Conservation (phyloP, 2,797 vertebrate genomes). For the Oophaga sylvatica region DNA sequence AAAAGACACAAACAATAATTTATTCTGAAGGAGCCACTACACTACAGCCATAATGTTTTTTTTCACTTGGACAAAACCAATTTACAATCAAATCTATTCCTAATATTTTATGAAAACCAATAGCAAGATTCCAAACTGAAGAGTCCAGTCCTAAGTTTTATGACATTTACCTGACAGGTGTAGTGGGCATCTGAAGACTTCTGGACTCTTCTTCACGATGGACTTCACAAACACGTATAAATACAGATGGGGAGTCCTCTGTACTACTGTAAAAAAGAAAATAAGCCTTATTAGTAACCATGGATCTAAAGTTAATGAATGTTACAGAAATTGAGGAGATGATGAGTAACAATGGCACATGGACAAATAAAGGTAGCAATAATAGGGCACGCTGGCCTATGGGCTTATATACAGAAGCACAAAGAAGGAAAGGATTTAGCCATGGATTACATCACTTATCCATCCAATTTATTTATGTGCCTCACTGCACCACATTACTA, state of each 20-base stretch:
- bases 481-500: background rate
- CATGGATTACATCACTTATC: background rate
- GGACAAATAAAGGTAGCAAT: background rate
- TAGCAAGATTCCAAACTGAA: background rate
- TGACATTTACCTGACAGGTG: conserved; percentile 76
- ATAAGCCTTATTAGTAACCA: background rate
- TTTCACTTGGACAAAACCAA: too few species aligned
- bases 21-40: too few species aligned
- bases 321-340: background rate
- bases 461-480: background rate
- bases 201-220: conserved; percentile 76
- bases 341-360: background rate
- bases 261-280: background rate
- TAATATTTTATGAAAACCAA: background rate
- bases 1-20: too few species aligned
- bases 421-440: background rate
- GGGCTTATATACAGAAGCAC: background rate
- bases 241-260: conserved; percentile 77
- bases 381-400: background rate
- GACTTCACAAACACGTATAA: conserved; percentile 85
- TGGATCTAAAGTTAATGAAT: background rate
- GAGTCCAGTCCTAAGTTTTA: background rate
- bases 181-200: conserved; percentile 67
- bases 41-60: too few species aligned
- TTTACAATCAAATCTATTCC: background rate